Percentiles rank a stretch among this genome's conserved stretches.
Conservation (phyloP, 1,140 invertebrate species). For the Plectrocnemia conspersa region DNA sequence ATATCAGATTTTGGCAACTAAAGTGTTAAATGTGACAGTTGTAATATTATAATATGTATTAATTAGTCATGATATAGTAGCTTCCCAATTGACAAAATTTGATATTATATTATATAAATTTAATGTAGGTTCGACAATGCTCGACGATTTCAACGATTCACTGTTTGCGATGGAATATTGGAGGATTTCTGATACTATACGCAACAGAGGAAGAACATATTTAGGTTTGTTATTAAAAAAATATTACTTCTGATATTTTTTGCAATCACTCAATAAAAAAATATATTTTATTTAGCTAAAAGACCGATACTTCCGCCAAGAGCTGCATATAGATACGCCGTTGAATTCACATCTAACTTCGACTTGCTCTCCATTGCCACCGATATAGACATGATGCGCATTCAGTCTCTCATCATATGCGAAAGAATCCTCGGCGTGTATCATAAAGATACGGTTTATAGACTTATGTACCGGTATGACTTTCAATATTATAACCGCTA, state of each 20-base stretch:
- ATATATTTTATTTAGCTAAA: slow-evolving; percentile 46
- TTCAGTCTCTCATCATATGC: slow-evolving; percentile 77
- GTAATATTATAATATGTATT: background rate
- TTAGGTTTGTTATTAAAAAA: slow-evolving; percentile 37
- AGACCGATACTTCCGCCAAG: slow-evolving; percentile 53
- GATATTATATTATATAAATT: slow-evolving; percentile 8
- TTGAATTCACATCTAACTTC: slow-evolving; percentile 65
- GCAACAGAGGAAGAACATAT: slow-evolving; percentile 41
- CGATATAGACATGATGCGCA: slow-evolving; percentile 75
- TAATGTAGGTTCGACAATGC: slow-evolving; percentile 59
- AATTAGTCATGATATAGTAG: background rate
- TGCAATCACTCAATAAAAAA: background rate
- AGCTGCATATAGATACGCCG: slow-evolving; percentile 59
- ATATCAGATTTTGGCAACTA: too few species aligned
- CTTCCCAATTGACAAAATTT: background rate
- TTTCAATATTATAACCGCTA: slow-evolving; percentile 1
- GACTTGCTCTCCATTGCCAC: slow-evolving; percentile 67
- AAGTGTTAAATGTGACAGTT: too few species aligned
- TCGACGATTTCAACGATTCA: slow-evolving; percentile 77
- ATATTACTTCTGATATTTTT: background rate
- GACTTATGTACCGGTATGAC: slow-evolving; percentile 50
- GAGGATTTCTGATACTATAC: slow-evolving; percentile 60
- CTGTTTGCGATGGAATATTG: slow-evolving; percentile 61
- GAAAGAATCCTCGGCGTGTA: slow-evolving; percentile 73
- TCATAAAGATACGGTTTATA: slow-evolving; percentile 83